phyloP scores from a whole-genome alignment of 2,113 vertebrate species.

The Forbesichthys agassizii region DNA sequence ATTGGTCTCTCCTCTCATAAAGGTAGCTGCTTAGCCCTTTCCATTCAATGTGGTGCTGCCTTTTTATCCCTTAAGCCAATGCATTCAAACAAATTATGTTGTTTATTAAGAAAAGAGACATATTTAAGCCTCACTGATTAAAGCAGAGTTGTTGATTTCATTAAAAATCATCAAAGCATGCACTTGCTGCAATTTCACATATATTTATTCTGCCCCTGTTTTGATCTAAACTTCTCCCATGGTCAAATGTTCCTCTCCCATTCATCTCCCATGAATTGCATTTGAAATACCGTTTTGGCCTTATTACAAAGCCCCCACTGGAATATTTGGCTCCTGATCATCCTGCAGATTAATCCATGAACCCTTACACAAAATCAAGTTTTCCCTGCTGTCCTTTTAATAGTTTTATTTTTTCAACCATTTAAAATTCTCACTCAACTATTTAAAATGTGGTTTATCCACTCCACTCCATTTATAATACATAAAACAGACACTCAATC shows the following conservation, averaged over 20 bases:
- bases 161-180: too few relatives aligned
- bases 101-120: too few relatives aligned
- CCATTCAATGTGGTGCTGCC: neutral
- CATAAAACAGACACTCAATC: conserved; percentile 40
- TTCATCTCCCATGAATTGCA: conserved; percentile 20
- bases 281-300: conserved; percentile 58
- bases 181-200: too few relatives aligned
- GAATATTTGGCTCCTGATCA: conserved; percentile 55
- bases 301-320: conserved; percentile 60
- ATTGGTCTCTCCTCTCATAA: too few relatives aligned
- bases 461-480: conserved; percentile 53
- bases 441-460: conserved; percentile 21
- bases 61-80: too few relatives aligned
- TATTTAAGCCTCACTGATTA: too few relatives aligned
- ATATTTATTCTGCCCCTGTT: conserved; percentile 1
- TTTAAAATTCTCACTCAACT: too few relatives aligned
- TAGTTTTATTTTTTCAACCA: conserved; percentile 13
- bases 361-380: conserved; percentile 43
- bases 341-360: conserved; percentile 57
- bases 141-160: too few relatives aligned
- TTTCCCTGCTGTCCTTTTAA: conserved; percentile 21
- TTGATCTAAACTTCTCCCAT: conserved; percentile 37
- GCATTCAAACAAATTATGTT: too few relatives aligned
- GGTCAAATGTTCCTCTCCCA: conserved; percentile 23
- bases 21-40: neutral